Percentiles rank a stretch among this genome's conserved stretches.
phyloP scores from a whole-genome alignment of 2,888 invertebrate genomes.

The Acrocyrtus sp. region DNA sequence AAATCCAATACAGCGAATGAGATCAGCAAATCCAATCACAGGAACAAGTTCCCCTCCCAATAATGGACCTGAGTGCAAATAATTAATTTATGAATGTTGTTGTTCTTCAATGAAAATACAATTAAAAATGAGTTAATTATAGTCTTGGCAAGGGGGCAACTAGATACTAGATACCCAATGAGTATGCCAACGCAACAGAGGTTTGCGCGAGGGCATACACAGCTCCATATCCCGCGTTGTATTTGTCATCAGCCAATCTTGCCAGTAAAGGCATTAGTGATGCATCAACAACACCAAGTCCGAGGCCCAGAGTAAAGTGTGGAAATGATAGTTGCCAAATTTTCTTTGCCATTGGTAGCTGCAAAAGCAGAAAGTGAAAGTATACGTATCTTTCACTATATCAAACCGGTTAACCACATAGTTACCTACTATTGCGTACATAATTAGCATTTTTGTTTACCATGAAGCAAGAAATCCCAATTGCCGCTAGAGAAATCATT shows the following conservation, averaged over 20 bases:
- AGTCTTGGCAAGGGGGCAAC: too few relatives aligned
- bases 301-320: constrained; percentile 82
- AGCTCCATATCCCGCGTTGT: constrained; percentile 76
- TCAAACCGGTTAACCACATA: too few relatives aligned
- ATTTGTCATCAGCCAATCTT: constrained; percentile 74
- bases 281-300: constrained; percentile 84
- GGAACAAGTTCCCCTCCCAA: constrained; percentile 78
- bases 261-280: constrained; percentile 83
- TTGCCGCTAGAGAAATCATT: constrained; percentile 72
- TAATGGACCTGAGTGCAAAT: constrained; percentile 77
- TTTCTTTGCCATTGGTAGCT: constrained; percentile 75
- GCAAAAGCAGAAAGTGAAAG: constrained; percentile 28
- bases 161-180: constrained; percentile 75
- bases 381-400: too few relatives aligned
- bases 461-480: constrained; percentile 74
- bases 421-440: too few relatives aligned
- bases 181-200: constrained; percentile 83
- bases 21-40: constrained; percentile 77
- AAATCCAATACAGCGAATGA: constrained; percentile 78
- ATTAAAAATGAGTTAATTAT: background rate
- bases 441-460: constrained; percentile 67
- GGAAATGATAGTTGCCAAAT: constrained; percentile 76
- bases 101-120: too few relatives aligned
- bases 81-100: background rate
- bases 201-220: constrained; percentile 87